phyloP scores from a whole-genome alignment of 2,113 vertebrate species.

The Taurulus bubalis region DNA sequence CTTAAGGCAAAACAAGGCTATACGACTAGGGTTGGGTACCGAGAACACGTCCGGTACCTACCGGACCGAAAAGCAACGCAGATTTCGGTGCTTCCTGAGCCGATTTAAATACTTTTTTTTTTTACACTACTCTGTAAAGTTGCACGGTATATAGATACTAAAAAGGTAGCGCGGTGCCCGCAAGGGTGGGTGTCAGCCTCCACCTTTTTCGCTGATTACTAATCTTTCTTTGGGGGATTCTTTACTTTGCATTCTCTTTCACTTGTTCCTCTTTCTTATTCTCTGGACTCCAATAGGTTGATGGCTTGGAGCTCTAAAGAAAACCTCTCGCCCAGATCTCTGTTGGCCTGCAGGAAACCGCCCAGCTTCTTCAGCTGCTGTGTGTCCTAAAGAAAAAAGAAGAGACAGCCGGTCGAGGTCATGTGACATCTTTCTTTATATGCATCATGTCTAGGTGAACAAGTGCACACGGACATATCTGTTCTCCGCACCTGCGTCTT shows the following conservation, averaged over 20 bases:
- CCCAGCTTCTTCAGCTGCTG: slow-evolving; percentile 64
- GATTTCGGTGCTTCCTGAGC: too few species aligned
- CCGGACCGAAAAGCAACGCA: too few species aligned
- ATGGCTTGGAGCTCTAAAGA: slow-evolving; percentile 66
- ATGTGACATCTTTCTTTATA: background rate
- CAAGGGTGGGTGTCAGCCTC: background rate
- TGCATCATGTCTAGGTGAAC: background rate
- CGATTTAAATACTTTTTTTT: too few species aligned
- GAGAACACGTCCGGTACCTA: too few species aligned
- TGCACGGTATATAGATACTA: too few species aligned
- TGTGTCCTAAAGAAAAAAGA: slow-evolving; percentile 33
- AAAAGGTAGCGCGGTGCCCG: too few species aligned
- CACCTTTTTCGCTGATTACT: background rate
- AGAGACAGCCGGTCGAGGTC: background rate
- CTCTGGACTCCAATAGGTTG: slow-evolving; percentile 29
- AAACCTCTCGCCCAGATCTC: slow-evolving; percentile 74
- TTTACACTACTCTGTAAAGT: too few species aligned
- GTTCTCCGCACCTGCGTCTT: slow-evolving; percentile 62
- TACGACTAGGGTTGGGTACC: too few species aligned
- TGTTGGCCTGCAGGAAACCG: slow-evolving; percentile 71
- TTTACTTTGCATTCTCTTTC: background rate
- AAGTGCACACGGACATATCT: background rate
- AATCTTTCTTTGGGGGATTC: background rate
- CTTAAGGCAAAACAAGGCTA: too few species aligned
- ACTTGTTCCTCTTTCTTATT: background rate